phyloP scores from a whole-genome alignment of 2,888 invertebrate genomes.

The Apamea sordens region DNA sequence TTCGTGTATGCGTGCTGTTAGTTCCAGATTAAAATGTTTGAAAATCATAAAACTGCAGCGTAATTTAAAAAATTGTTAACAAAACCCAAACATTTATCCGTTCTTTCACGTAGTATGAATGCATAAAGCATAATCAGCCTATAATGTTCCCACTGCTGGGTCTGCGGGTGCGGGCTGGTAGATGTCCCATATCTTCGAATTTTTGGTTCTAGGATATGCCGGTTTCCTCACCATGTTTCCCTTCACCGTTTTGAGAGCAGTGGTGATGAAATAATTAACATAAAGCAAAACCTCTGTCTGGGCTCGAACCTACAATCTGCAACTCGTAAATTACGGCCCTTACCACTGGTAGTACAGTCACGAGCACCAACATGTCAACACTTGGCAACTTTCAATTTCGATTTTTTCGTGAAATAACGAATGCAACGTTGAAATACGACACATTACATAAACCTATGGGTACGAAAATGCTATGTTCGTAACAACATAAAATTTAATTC shows the following conservation, averaged over 20 bases:
- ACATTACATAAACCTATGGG: too few species aligned
- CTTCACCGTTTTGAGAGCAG: not conserved
- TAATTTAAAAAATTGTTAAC: not conserved
- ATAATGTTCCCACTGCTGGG: not conserved
- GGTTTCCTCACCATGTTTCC: too few species aligned
- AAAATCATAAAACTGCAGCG: not conserved
- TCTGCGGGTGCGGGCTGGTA: not conserved
- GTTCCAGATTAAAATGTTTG: not conserved
- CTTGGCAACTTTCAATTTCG: too few species aligned
- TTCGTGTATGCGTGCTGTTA: not conserved
- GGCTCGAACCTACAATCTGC: not conserved
- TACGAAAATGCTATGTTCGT: too few species aligned
- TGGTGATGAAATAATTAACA: not conserved
- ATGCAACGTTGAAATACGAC: too few species aligned
- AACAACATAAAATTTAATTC: too few species aligned
- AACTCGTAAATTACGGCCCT: not conserved
- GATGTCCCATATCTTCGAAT: not conserved
- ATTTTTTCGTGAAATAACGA: too few species aligned
- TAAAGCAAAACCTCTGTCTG: not conserved
- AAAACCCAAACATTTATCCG: not conserved
- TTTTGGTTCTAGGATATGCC: too few species aligned
- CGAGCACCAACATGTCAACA: too few species aligned
- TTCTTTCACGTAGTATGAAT: not conserved
- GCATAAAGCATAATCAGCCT: not conserved
- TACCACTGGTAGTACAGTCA: not conserved